A percentile compares a stretch with the other conserved stretches of the same genome.
phyloP scores from a whole-genome alignment of 2,797 vertebrate genomes.

The Chaetophractus vellerosus region DNA sequence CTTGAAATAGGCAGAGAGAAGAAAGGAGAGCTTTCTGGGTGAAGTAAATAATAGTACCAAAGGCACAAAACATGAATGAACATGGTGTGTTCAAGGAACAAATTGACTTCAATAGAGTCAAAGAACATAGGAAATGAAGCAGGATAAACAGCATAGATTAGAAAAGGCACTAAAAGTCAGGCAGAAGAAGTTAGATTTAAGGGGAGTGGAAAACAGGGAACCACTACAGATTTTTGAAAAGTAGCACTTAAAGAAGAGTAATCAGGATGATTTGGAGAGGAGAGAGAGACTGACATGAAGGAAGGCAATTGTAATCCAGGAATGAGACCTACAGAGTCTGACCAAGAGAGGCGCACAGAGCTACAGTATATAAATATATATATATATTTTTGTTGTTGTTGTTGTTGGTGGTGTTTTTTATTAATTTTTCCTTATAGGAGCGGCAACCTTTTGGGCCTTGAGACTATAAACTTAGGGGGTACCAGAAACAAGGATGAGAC shows the following conservation, averaged over 20 bases:
- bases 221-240: not conserved
- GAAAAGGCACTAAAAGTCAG: not conserved
- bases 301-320: not conserved
- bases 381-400: no score
- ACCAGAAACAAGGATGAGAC: not conserved
- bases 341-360: not conserved
- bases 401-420: no score
- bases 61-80: not conserved
- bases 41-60: not conserved
- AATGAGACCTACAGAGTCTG: not conserved
- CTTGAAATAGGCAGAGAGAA: not conserved
- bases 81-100: not conserved
- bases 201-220: not conserved
- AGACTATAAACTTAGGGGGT: not conserved
- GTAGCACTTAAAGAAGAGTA: not conserved
- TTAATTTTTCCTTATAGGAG: no score
- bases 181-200: conserved; percentile 44
- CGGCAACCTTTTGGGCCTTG: not conserved
- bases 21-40: not conserved
- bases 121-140: conserved; percentile 46
- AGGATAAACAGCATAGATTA: not conserved
- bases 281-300: not conserved
- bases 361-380: no score
- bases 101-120: not conserved
- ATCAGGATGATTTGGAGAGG: not conserved